Evolutionary conservation across 2,113 vertebrate species (phyloP), one percentile per base, ranked within the genome.

Genomic region (Marmota flaviventris): DNA sequence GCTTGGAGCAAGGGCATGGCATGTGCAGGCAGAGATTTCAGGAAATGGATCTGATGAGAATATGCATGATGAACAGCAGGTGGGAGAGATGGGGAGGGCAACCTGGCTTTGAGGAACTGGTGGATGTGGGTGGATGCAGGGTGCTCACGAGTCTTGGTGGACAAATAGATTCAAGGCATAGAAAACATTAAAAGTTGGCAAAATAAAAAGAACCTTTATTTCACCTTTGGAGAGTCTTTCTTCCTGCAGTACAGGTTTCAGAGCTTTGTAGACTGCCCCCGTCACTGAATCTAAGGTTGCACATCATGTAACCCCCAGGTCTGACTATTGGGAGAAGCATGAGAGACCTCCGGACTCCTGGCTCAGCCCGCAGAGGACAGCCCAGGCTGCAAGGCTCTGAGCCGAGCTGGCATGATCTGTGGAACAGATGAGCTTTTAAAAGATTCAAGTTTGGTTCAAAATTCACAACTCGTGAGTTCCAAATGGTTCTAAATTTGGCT

Each of bases 401-500:
- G 42, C 63, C 0, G 70, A 93, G 81, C 92, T 97, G 97, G 97
- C 97, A 67, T 0, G 9, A 42, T 81, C 69, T 27, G 39, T 5
- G 42, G 92, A 97, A 94, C 98, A 98, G 98, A 98, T 98, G 97
- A 98, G 96, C 85, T 97, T 88, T 97, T 96, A 72, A 94, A 96
- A 98, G 96, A 98, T 98, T 97, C 97, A 95, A 97, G 96, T 97
- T 98, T 97, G 96, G 95, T 98, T 98, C 97, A 96, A 91, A 96
- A 98, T 96, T 97, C 98, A 97, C 97, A 98, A 97, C 93, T 97
- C 73, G 73, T 97, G 95, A 97, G 97, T 94, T 98, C 96, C 98
- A 98, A 98, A 97, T 97, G 90, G 78, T 96, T 96, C 97, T 98
- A 97, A 97, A 97, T 98, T 97, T 95, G 97, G 93, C 97, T 34